phyloP scores from a whole-genome alignment of 2,113 vertebrate species.

The Brienomyrus longianalis region DNA sequence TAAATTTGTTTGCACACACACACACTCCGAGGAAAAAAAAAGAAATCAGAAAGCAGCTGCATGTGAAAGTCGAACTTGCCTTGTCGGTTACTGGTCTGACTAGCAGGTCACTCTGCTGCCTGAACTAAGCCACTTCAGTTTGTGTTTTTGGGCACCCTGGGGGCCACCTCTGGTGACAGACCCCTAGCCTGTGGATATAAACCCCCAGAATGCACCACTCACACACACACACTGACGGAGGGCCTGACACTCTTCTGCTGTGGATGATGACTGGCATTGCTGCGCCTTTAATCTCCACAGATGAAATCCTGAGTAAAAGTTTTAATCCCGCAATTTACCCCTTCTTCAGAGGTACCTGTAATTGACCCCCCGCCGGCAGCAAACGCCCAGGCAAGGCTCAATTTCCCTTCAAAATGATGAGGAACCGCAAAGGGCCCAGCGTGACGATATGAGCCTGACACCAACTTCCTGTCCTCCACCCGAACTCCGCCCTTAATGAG shows the following conservation, averaged over 20 bases:
- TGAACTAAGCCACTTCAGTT: constrained; percentile 31
- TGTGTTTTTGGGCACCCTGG: neutral
- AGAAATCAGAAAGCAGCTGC: neutral
- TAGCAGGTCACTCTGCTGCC: constrained; percentile 25
- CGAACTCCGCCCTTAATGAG: constrained; percentile 63
- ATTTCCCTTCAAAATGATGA: constrained; percentile 53
- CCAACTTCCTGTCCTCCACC: constrained; percentile 27
- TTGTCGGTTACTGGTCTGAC: constrained; percentile 21
- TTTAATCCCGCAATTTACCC: constrained; percentile 72
- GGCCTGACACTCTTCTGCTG: neutral
- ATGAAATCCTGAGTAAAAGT: constrained; percentile 72
- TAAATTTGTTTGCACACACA: neutral
- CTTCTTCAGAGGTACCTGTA: constrained; percentile 73
- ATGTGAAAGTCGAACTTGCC: constrained; percentile 35
- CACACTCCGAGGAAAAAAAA: neutral
- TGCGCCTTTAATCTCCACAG: constrained; percentile 76
- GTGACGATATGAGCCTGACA: neutral
- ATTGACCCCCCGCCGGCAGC: constrained; percentile 44
- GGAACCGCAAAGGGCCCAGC: neutral
- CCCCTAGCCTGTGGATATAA: neutral
- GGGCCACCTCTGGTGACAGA: neutral
- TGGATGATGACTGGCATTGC: neutral
- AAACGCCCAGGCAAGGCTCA: constrained; percentile 61
- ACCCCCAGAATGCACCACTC: neutral
- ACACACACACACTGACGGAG: neutral